Conservation (phyloP, 2,797 vertebrate species). For the Gephyroberyx darwinii region DNA sequence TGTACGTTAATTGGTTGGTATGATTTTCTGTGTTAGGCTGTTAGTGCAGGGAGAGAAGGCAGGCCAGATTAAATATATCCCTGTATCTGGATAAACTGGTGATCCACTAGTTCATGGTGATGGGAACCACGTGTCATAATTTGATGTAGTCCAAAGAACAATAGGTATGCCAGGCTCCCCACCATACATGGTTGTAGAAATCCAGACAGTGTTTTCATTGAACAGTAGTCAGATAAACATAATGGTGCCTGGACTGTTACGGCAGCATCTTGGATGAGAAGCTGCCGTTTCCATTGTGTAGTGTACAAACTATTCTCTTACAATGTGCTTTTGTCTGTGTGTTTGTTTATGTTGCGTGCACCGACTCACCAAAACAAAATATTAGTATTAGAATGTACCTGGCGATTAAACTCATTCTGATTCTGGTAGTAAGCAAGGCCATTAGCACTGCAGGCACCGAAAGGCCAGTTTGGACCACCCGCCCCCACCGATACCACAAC, state of each 20-base stretch:
- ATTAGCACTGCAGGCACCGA: slow-evolving; percentile 35
- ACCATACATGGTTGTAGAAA: slow-evolving; percentile 35
- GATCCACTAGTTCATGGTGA: slow-evolving; percentile 30
- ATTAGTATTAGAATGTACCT: slow-evolving; percentile 26
- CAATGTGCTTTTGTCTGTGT: slow-evolving; percentile 10
- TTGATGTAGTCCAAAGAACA: slow-evolving; percentile 39
- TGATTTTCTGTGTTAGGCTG: slow-evolving; percentile 1
- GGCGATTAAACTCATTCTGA: slow-evolving; percentile 47
- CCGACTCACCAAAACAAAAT: slow-evolving; percentile 39
- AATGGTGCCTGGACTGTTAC: slow-evolving; percentile 29
- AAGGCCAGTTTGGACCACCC: slow-evolving; percentile 38
- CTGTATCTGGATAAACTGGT: slow-evolving; percentile 26
- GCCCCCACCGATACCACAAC: slow-evolving; percentile 40
- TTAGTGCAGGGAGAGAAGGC: background rate
- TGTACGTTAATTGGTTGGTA: slow-evolving; percentile 15
- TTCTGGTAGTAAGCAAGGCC: background rate
- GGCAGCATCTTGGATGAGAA: slow-evolving; percentile 34
- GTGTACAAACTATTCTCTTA: background rate
- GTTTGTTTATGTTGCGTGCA: slow-evolving; percentile 20
- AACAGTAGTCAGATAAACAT: slow-evolving; percentile 42
- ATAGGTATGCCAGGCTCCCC: slow-evolving; percentile 31
- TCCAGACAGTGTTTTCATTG: slow-evolving; percentile 23
- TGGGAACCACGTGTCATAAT: slow-evolving; percentile 13
- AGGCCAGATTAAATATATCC: slow-evolving; percentile 16
- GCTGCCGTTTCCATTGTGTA: slow-evolving; percentile 27